Evolutionary conservation across 2,888 invertebrate species (phyloP).

Genomic region (Andrena camellia): DNA sequence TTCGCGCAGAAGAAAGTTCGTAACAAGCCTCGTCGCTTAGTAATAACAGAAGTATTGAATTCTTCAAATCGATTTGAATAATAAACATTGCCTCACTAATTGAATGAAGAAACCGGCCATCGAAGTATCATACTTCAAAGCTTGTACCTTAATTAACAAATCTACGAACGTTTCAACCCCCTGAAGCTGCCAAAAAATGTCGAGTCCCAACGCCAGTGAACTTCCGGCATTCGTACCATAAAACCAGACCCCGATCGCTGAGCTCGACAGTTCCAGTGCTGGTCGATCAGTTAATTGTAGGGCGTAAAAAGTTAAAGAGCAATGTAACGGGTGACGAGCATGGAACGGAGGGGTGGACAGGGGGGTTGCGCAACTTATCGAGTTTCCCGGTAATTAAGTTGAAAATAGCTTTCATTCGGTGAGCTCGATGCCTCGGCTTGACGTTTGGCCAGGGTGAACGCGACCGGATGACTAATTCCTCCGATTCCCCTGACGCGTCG

Average conservation of each 20-base stretch:
- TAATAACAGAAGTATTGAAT: neutral
- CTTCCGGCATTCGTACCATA: neutral
- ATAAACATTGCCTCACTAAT: neutral
- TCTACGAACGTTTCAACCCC: too few species aligned
- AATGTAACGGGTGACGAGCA: constrained; percentile 10
- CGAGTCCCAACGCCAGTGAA: neutral
- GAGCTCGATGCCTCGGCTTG: constrained; percentile 5
- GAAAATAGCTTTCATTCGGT: constrained; percentile 34
- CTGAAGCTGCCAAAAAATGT: too few species aligned
- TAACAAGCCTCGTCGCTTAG: neutral
- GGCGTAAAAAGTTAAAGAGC: constrained; percentile 2
- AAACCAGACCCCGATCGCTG: neutral
- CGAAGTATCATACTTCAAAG: too few species aligned
- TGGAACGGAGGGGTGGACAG: too few species aligned
- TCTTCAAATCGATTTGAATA: neutral
- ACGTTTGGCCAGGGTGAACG: constrained; percentile 23
- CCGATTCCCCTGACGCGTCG: constrained; percentile 34
- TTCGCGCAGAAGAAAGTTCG: neutral
- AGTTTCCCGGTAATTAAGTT: constrained; percentile 41
- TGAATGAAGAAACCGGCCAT: neutral
- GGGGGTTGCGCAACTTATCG: constrained; percentile 24
- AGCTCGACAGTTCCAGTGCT: neutral
- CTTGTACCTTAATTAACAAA: too few species aligned
- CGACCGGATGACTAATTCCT: constrained; percentile 43
- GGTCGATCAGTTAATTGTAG: neutral